Percentiles rank a stretch among this genome's conserved stretches.
phyloP scores from a whole-genome alignment of 2,888 invertebrate genomes.

The Teleogryllus oceanicus region DNA sequence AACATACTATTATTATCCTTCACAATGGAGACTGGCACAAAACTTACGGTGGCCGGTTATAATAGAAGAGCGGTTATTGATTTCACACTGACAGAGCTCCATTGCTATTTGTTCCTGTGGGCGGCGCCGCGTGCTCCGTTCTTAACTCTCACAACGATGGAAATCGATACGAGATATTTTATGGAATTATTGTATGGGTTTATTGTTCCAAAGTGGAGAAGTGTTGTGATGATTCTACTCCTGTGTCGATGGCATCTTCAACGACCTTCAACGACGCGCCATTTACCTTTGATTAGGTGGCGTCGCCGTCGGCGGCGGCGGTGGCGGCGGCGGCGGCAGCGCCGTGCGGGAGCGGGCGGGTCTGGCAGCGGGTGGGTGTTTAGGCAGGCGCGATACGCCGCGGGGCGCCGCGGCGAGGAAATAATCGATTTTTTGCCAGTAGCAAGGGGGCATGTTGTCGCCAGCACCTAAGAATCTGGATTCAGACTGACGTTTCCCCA shows the following conservation, averaged over 20 bases:
- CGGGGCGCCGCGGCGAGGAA: neutral
- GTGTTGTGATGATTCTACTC: constrained; percentile 5
- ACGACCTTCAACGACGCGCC: neutral
- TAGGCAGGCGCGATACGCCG: neutral
- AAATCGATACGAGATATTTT: constrained; percentile 8
- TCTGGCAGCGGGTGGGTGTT: neutral
- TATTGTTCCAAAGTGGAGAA: neutral
- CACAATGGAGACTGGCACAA: constrained; percentile 26
- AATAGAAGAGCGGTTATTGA: constrained; percentile 23
- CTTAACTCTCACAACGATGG: constrained; percentile 1
- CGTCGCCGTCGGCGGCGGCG: neutral
- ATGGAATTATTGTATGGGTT: neutral
- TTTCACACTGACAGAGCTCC: constrained; percentile 27
- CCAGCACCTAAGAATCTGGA: too few species aligned
- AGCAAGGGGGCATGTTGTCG: neutral
- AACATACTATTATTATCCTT: constrained; percentile 23
- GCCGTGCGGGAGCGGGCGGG: neutral
- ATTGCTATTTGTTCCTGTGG: constrained; percentile 34
- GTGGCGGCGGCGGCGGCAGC: neutral
- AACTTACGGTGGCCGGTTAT: constrained; percentile 24
- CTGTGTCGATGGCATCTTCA: neutral
- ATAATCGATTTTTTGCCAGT: neutral
- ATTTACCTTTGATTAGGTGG: neutral
- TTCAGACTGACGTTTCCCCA: too few species aligned
- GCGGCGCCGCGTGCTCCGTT: neutral